Conservation (phyloP, 2,888 invertebrate genomes). For the Amblyjoppa fuscipennis region DNA sequence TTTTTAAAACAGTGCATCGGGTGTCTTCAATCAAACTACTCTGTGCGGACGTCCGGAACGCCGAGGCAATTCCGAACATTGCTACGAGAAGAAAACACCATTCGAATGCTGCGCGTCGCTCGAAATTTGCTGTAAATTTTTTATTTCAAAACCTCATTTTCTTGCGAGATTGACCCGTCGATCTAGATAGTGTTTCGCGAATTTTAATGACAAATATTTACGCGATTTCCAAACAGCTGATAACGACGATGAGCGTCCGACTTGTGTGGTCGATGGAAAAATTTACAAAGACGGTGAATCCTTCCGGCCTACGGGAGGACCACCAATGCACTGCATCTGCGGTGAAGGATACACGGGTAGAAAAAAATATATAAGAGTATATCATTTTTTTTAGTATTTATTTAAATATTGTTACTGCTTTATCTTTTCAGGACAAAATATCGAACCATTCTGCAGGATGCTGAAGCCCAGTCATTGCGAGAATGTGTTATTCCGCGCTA, state of each 20-base stretch:
- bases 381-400: background rate
- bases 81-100: background rate
- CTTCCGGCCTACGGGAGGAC: conserved; percentile 72
- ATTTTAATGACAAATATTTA: background rate
- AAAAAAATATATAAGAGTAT: background rate
- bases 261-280: conserved; percentile 77
- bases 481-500: background rate
- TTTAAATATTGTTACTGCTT: background rate
- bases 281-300: conserved; percentile 75
- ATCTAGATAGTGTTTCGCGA: background rate
- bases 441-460: background rate
- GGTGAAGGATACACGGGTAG: conserved; percentile 71
- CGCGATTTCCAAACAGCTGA: conserved; percentile 66
- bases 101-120: background rate
- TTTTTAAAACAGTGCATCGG: background rate
- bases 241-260: conserved; percentile 68
- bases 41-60: background rate
- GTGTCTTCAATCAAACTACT: background rate
- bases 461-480: background rate
- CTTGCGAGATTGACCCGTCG: background rate
- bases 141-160: background rate
- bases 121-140: background rate
- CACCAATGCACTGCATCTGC: conserved; percentile 73
- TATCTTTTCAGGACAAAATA: background rate
- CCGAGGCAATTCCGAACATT: background rate